Evolutionary conservation across 2,888 invertebrate genomes (phyloP), one percentile per base, ranked within the genome.

Genomic region (Meteorus colon): DNA sequence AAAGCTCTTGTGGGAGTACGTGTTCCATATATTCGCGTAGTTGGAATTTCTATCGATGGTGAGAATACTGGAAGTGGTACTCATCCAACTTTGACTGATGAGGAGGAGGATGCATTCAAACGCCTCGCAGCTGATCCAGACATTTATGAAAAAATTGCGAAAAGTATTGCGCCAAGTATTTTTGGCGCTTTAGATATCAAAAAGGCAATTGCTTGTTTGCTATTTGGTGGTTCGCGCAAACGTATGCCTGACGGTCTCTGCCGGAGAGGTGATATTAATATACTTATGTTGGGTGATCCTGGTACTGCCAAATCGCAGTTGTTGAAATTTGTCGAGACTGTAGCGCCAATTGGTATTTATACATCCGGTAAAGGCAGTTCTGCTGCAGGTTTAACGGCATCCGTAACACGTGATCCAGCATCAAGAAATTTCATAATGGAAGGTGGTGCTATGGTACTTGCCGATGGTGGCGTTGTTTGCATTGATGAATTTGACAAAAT

Each of bases 401-500:
- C 98, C 0, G 98, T 99, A 37, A 96, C 95, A 80, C 92, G 98
- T 82, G 99, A 99, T 91, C 98, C 98, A 1, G 92, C 93, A 14
- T 94, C 98, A 76, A 93, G 97, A 63, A 98, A 97, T 90, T 98
- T 98, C 90, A 94, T 98, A 4, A 97, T 98, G 96, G 98, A 98
- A 91, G 98, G 99, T 14, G 99, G 99, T 12, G 99, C 99, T 0
- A 99, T 99, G 99, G 99, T 99, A 31, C 91, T 99, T 51, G 99
- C 99, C 0, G 99, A 99, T 90, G 99, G 99, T 4, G 99, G 99
- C 37, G 98, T 99, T 1, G 99, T 99, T 0, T 99, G 99, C 89
- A 99, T 99, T 87, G 99, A 99, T 90, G 99, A 99, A 91, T 99
- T 99, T 90, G 99, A 99, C 90, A 99, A 99, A 91, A 99, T 99